Evolutionary conservation across 2,113 vertebrate genomes (phyloP).

Genomic region (Cryptomyrus ogoouensis): DNA sequence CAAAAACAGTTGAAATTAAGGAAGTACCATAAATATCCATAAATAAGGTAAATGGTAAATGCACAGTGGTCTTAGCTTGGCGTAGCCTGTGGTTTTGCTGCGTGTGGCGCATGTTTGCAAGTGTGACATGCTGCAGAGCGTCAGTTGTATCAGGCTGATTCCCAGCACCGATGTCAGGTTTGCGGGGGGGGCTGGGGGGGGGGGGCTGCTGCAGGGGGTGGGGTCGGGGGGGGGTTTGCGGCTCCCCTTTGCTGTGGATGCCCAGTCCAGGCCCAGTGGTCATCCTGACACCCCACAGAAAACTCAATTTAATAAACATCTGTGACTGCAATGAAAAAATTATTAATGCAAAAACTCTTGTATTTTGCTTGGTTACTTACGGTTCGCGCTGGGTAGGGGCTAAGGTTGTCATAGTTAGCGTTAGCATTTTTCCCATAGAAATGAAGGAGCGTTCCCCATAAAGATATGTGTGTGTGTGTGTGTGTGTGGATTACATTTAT

Average conservation of each 20-base stretch:
- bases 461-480: too few species aligned
- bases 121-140: not conserved
- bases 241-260: not conserved
- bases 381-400: too few species aligned
- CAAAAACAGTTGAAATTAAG: not conserved
- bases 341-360: too few species aligned
- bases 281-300: too few species aligned
- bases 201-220: not conserved
- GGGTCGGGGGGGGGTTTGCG: too few species aligned
- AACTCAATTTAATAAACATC: too few species aligned
- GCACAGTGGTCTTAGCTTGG: not conserved
- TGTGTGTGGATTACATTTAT: too few species aligned
- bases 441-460: too few species aligned
- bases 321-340: too few species aligned
- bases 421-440: too few species aligned
- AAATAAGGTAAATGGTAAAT: not conserved
- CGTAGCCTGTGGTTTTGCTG: not conserved
- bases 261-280: not conserved
- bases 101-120: not conserved
- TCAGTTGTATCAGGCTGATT: not conserved
- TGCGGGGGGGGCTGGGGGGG: not conserved
- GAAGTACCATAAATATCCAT: not conserved
- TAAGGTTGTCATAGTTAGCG: too few species aligned
- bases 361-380: too few species aligned
- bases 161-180: not conserved